These are phyloP conservation scores for Corythaeola cristata DNA, from an alignment of 2,113 vertebrate genomes.

Conservation along the genomic window DNA sequence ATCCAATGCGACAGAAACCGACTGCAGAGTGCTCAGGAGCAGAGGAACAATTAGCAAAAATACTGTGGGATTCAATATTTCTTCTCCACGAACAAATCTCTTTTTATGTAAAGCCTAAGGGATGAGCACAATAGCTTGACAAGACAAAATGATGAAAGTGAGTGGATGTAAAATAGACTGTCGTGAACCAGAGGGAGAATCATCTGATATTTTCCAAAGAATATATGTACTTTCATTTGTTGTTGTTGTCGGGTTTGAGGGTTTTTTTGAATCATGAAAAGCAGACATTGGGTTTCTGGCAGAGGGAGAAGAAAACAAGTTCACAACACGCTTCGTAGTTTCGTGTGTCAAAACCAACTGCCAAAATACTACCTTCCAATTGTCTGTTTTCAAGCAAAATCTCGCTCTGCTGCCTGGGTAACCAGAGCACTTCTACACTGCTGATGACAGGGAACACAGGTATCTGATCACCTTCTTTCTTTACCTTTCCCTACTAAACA, in stretches of 20 bases:
- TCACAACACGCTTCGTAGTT: neutral
- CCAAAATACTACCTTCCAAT: neutral
- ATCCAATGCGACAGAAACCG: fast-evolving
- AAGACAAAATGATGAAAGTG: neutral
- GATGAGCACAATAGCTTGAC: neutral
- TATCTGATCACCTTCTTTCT: neutral
- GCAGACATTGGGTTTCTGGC: neutral
- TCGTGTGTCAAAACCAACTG: neutral
- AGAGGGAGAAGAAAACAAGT: neutral
- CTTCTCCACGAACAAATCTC: neutral
- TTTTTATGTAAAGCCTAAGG: constrained; percentile 1
- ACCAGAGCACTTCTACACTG: neutral
- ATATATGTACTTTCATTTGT: neutral
- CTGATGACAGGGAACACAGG: neutral
- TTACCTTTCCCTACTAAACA: neutral
- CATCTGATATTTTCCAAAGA: neutral
- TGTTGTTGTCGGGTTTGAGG: too few relatives aligned
- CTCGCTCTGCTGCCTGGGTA: neutral
- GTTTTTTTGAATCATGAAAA: neutral
- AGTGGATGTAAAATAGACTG: neutral
- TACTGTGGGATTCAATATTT: neutral
- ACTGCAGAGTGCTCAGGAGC: neutral
- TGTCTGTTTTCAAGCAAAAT: neutral
- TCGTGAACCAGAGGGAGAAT: neutral
- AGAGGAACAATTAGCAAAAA: neutral